phyloP scores from a whole-genome alignment of 2,113 vertebrate species.

The Equus quagga region DNA sequence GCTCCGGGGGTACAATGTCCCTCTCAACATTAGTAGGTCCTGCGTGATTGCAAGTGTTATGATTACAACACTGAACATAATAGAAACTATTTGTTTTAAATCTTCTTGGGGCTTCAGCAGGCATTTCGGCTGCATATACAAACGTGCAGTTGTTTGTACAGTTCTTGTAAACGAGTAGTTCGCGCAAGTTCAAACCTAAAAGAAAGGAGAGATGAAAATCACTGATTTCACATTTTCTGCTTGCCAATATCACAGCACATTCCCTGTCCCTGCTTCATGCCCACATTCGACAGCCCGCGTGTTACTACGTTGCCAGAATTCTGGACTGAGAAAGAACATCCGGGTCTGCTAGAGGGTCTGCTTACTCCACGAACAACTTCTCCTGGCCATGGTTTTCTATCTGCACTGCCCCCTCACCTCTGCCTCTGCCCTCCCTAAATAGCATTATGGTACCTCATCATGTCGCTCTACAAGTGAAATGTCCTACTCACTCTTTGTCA shows the following conservation, averaged over 20 bases:
- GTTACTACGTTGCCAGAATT: neutral
- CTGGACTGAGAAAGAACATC: fast-evolving
- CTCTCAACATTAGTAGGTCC: neutral
- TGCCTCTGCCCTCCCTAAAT: neutral
- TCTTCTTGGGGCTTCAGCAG: fast-evolving
- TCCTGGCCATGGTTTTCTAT: neutral
- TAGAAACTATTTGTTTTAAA: neutral
- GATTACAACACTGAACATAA: neutral
- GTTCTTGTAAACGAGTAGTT: neutral
- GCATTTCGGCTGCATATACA: fast-evolving
- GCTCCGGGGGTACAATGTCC: fast-evolving
- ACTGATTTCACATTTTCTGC: neutral
- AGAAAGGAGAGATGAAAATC: neutral
- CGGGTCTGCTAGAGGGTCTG: neutral
- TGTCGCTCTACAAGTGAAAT: neutral
- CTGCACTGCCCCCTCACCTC: neutral
- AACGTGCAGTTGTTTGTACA: neutral
- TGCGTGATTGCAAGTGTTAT: neutral
- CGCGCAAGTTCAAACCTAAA: neutral
- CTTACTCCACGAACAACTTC: neutral
- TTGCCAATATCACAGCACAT: neutral
- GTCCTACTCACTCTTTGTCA: fast-evolving
- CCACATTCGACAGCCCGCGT: fast-evolving
- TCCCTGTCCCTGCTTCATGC: fast-evolving
- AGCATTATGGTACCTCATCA: neutral